Evolutionary conservation across 2,113 vertebrate genomes (phyloP), one percentile per base, ranked within the genome.

Genomic region (Platycercus adscitus): DNA sequence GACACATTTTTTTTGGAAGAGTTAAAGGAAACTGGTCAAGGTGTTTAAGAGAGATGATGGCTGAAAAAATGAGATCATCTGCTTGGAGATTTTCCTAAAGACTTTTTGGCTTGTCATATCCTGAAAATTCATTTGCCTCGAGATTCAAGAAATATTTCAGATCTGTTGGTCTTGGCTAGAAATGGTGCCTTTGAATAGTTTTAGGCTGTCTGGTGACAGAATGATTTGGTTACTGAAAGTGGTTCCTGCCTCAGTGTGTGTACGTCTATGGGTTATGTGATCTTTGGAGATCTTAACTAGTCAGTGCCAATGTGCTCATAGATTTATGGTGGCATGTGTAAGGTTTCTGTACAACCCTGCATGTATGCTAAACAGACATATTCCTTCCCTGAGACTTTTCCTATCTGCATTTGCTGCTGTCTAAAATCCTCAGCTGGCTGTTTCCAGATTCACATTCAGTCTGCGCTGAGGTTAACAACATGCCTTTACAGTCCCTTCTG

Each of bases 91-190:
- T 82, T 95, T 92, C 79, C 81, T 89, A 50, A 88, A 91, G 75
- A 39, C 80, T 79, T 81, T 75, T 91, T 97, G 88, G 78, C 88
- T 94, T 95, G 94, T 89, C 90, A 66, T 80, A 94, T 81, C 78
- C 91, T 79, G 80, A 93, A 96, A 95, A 90, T 82, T 86, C 47
- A 85, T 96, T 95, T 92, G 77, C 91, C 71, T 89, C 53, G 65
- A 68, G 86, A 81, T 81, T 93, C 7, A 96, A 88, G 90, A 76
- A 86, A 53, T 64, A 77, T 78, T 89, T 88, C 64, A 85, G 17
- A 75, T 95, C 79, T 94, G 83, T 95, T 96, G 60, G 55, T 96
- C 88, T 97, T 97, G 95, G 95, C 88, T 88, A 91, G 86, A 82
- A 92, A 49, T 82, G 66, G 92, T 95, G 91, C 44, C 64, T 94